Evolutionary conservation across 2,113 vertebrate species (phyloP), one percentile per base, ranked within the genome.

Genomic region (Psettodes erumei): DNA sequence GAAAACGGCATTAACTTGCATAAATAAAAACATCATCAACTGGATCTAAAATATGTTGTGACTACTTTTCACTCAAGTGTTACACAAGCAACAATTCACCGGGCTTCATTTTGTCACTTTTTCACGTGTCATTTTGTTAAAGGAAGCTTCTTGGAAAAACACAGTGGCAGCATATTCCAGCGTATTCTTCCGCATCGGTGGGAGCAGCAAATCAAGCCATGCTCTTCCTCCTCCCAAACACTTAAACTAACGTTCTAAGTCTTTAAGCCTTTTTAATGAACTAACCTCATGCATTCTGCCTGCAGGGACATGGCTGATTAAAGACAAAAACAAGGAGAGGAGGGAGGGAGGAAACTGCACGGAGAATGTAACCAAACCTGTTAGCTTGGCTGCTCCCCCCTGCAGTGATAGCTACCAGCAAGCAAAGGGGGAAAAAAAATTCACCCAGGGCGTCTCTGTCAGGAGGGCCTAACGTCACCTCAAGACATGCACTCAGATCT

Each of bases 331-430:
- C 59, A 27, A 65, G 58, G 12, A 15, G 9, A 42, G 18, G 21
- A 62, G 43, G 75, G 58, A 75, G 89, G 85, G 81, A 88, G 79
- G 70, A 73, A 88, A 71, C 76, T 37, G 67, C 68, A 21, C 12
- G n/a, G 77, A 72, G 92, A 94, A 94, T 94, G 94, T 37, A 55
- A 86, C 88, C 77, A 38, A 83, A 93, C 94, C 91, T 86, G 94
- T 94, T 89, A 59, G 82, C 65, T 79, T 76, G 67, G 88, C 86
- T 88, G 75, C 72, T 79, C 80, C 85, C 70, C n/a, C 60, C 71
- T 75, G 60, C 77, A 13, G 61, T 75, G 59, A 80, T 82, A 19
- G 69, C 81, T 77, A 66, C 76, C 35, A 71, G 78, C 85, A 71
- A 75, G 71, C 11, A 37, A n/a, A n/a, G n/a, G 55, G 58, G 85